phyloP scores from a whole-genome alignment of 2,797 vertebrate genomes.

The Potorous gilbertii region DNA sequence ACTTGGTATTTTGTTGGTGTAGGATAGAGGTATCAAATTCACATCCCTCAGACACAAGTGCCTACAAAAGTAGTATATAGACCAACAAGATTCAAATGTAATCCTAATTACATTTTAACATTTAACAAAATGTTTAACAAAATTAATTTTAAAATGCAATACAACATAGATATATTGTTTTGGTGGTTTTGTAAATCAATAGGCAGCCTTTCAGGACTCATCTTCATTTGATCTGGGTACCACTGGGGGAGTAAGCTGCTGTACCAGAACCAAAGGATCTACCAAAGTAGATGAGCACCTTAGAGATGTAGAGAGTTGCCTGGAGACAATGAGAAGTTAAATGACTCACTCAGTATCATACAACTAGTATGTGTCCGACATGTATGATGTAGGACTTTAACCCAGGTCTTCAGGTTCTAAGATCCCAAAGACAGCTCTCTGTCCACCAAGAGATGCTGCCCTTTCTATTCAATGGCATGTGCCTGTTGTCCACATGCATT shows the following conservation, averaged over 20 bases:
- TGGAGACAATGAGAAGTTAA: not conserved
- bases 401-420: not conserved
- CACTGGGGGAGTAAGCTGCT: not conserved
- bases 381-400: not conserved
- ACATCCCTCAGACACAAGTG: not conserved
- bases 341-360: not conserved
- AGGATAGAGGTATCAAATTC: not conserved
- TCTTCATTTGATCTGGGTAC: not conserved
- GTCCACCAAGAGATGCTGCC: not conserved
- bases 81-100: not conserved
- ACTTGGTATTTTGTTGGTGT: not conserved
- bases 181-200: not conserved
- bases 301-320: not conserved
- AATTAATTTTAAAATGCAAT: not conserved
- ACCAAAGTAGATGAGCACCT: not conserved
- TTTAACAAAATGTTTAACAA: not conserved
- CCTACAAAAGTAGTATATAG: not conserved
- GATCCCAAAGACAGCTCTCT: not conserved
- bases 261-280: not conserved
- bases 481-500: not conserved
- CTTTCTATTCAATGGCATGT: not conserved
- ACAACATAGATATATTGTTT: not conserved
- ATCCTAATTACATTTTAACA: not conserved
- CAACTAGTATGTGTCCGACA: not conserved
- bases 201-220: not conserved